A percentile compares a stretch with the other conserved stretches of the same genome.
phyloP scores from a whole-genome alignment of 2,797 vertebrate genomes.

The Dipus sagitta region DNA sequence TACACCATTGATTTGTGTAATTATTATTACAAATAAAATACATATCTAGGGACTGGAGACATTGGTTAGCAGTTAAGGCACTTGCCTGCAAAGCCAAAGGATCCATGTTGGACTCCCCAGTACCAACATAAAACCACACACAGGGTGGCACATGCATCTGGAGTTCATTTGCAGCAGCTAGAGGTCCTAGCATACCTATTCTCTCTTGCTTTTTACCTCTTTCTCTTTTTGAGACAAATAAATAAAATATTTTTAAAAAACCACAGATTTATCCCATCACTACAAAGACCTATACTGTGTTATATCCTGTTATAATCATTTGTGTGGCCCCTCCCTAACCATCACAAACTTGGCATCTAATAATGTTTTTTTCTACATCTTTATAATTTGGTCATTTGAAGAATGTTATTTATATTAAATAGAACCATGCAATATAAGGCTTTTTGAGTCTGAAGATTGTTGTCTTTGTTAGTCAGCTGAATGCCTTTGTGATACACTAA shows the following conservation, averaged over 20 bases:
- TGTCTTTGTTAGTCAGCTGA: neutral
- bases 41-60: too few species aligned
- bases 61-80: too few species aligned
- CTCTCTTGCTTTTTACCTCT: too few species aligned
- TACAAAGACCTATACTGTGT: neutral
- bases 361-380: neutral
- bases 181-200: too few species aligned
- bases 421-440: neutral
- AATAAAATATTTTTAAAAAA: too few species aligned
- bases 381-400: neutral
- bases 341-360: neutral
- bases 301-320: neutral
- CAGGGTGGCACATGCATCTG: too few species aligned
- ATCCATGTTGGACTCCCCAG: too few species aligned
- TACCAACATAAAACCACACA: too few species aligned
- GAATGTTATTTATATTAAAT: neutral
- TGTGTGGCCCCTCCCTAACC: neutral
- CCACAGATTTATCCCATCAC: neutral
- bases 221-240: too few species aligned
- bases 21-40: neutral
- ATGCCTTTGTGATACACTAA: neutral
- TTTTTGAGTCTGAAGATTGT: neutral
- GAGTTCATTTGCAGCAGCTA: too few species aligned
- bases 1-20: neutral
- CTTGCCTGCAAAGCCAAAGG: too few species aligned